A percentile compares a stretch with the other conserved stretches of the same genome.
phyloP scores from a whole-genome alignment of 2,888 invertebrate genomes.

The Drosophila colorata region DNA sequence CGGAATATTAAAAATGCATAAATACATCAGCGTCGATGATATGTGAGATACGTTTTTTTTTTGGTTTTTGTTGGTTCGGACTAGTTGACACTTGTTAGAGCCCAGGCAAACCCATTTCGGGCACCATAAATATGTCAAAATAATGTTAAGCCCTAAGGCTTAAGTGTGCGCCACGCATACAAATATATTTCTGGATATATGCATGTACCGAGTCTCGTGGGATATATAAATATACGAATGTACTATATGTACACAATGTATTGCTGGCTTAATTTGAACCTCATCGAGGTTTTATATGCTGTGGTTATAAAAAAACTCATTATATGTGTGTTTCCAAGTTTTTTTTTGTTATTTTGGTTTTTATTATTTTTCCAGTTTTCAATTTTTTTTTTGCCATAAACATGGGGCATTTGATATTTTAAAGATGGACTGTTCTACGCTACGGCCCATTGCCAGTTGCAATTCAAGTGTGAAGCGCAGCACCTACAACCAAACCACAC shows the following conservation, averaged over 20 bases:
- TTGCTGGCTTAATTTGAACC: constrained; percentile 42
- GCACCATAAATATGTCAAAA: constrained; percentile 82
- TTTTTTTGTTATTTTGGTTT: constrained; percentile 6
- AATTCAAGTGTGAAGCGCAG: constrained; percentile 75
- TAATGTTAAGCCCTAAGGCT: constrained; percentile 54
- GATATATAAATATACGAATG: constrained; percentile 54
- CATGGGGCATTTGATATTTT: constrained; percentile 54
- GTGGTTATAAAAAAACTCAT: constrained; percentile 54
- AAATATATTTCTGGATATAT: constrained; percentile 20
- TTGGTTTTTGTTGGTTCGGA: constrained; percentile 26
- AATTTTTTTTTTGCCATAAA: constrained; percentile 49
- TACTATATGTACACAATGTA: constrained; percentile 19
- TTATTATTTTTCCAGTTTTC: constrained; percentile 12
- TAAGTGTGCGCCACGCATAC: constrained; percentile 40
- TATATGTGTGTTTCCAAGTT: constrained; percentile 16
- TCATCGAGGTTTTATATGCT: constrained; percentile 38
- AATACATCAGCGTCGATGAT: constrained; percentile 68
- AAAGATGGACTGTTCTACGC: constrained; percentile 41
- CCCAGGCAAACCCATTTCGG: constrained; percentile 54
- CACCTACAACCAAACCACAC: constrained; percentile 45
- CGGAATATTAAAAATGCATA: constrained; percentile 76
- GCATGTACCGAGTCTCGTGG: constrained; percentile 60
- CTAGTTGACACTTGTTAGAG: constrained; percentile 64
- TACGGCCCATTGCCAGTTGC: constrained; percentile 58
- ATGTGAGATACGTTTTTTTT: constrained; percentile 57